A percentile compares a stretch with the other conserved stretches of the same genome.
Conservation (phyloP, 2,888 invertebrate genomes). For the Lithophane semibrunnea region DNA sequence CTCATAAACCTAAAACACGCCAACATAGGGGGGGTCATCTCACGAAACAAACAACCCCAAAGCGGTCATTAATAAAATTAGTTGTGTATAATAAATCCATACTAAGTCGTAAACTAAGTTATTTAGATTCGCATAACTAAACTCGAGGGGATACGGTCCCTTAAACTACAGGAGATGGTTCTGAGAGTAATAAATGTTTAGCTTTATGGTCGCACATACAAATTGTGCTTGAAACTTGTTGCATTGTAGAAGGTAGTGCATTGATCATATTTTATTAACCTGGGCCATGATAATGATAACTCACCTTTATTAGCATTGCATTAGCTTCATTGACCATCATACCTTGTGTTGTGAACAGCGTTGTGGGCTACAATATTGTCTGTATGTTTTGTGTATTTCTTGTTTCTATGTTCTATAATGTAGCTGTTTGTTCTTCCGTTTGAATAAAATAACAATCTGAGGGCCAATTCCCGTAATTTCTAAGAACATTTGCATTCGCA, state of each 20-base stretch:
- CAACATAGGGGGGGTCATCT: conserved; percentile 14
- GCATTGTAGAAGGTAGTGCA: conserved; percentile 5
- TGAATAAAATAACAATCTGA: too few relatives aligned
- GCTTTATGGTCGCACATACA: conserved; percentile 19
- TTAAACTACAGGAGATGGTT: conserved; percentile 25
- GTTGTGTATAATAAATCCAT: conserved; percentile 55
- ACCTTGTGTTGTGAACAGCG: too few relatives aligned
- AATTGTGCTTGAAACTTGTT: conserved; percentile 35
- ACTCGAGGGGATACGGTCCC: conserved; percentile 32
- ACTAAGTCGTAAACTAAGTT: conserved; percentile 52
- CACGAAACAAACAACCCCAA: conserved; percentile 39
- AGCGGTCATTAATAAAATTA: conserved; percentile 62
- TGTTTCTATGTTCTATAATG: too few relatives aligned
- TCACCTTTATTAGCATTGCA: too few relatives aligned
- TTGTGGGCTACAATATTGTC: too few relatives aligned
- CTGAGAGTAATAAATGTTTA: conserved; percentile 26
- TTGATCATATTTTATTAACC: not conserved
- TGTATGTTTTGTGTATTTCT: too few relatives aligned
- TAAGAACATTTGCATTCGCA: too few relatives aligned
- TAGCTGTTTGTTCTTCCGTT: too few relatives aligned
- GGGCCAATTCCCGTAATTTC: too few relatives aligned
- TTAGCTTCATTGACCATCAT: not conserved
- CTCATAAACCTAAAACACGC: conserved; percentile 26
- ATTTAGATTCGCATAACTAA: conserved; percentile 51
- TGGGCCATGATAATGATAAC: not conserved